phyloP scores from a whole-genome alignment of 1,140 invertebrate species.

The Portunus trituberculatus region DNA sequence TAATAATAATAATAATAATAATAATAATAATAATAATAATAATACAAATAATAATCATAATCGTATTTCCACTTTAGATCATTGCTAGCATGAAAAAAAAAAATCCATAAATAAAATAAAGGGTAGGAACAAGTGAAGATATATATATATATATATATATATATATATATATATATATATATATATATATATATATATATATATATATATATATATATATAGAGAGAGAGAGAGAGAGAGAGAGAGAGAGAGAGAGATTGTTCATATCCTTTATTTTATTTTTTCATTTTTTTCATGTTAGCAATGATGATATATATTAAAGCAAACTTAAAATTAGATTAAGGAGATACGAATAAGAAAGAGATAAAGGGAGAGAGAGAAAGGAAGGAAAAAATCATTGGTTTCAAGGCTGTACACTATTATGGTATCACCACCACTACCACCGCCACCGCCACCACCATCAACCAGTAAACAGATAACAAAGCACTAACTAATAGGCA shows the following conservation, averaged over 20 bases:
- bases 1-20: neutral
- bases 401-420: too few relatives aligned
- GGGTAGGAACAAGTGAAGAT: slow-evolving; percentile 30
- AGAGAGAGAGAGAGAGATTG: too few relatives aligned
- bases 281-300: slow-evolving; percentile 15
- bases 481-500: too few relatives aligned
- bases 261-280: slow-evolving; percentile 43
- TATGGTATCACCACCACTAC: too few relatives aligned
- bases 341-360: too few relatives aligned
- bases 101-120: slow-evolving; percentile 44
- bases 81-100: neutral
- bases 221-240: too few relatives aligned
- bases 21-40: slow-evolving; percentile 34
- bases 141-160: slow-evolving; percentile 61
- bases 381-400: too few relatives aligned
- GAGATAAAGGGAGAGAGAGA: too few relatives aligned
- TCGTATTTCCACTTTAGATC: neutral
- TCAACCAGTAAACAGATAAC: too few relatives aligned
- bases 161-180: slow-evolving; percentile 62
- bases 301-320: neutral
- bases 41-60: slow-evolving; percentile 31
- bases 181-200: slow-evolving; percentile 63
- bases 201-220: slow-evolving; percentile 59
- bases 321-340: slow-evolving; percentile 27
- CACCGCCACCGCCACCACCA: too few relatives aligned